Percentiles rank a stretch among this genome's conserved stretches.
phyloP scores from a whole-genome alignment of 2,113 vertebrate species.

The Dipodomys merriami region DNA sequence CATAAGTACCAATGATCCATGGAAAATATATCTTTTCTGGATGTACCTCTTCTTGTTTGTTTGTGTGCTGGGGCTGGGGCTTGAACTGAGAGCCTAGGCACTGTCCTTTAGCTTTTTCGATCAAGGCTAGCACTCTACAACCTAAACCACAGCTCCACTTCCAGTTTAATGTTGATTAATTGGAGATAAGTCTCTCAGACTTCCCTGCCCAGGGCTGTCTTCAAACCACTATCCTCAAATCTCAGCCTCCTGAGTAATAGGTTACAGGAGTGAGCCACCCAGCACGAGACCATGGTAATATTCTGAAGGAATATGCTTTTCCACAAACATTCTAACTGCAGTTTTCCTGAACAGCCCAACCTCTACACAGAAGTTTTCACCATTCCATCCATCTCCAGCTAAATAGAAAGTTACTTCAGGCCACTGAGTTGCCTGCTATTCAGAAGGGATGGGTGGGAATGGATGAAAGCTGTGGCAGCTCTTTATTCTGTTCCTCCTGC shows the following conservation, averaged over 20 bases:
- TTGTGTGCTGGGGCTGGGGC: too few species aligned
- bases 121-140: too few species aligned
- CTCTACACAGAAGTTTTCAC: constrained; percentile 88
- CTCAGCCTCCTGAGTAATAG: too few species aligned
- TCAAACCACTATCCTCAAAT: too few species aligned
- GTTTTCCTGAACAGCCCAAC: constrained; percentile 88
- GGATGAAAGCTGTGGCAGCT: constrained; percentile 14
- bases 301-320: constrained; percentile 98
- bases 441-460: not conserved
- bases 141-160: too few species aligned
- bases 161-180: too few species aligned
- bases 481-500: not conserved
- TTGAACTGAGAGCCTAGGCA: too few species aligned
- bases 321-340: constrained; percentile 97
- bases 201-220: too few species aligned
- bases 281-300: constrained; percentile 86
- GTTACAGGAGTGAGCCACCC: too few species aligned
- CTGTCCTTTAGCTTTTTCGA: too few species aligned
- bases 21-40: constrained; percentile 96
- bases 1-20: constrained; percentile 98
- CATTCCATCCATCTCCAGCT: constrained; percentile 91
- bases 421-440: constrained; percentile 75
- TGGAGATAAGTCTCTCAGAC: too few species aligned
- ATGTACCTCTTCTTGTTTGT: constrained; percentile 93
- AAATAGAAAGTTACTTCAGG: constrained; percentile 84